Conservation (phyloP, 2,888 invertebrate species). For the Plebejus argus region DNA sequence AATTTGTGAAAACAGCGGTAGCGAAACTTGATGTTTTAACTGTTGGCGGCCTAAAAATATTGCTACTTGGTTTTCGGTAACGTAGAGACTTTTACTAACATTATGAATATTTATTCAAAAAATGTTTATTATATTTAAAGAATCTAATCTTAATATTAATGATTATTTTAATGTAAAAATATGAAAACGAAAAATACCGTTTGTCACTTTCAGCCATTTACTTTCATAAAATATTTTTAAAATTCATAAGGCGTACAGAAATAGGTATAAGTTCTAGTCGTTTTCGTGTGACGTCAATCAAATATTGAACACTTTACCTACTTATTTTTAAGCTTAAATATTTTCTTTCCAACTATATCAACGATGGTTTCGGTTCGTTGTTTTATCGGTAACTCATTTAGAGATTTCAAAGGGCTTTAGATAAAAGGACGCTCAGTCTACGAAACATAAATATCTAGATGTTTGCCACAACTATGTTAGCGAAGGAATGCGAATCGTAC, state of each 20-base stretch:
- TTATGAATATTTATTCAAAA: neutral
- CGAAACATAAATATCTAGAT: neutral
- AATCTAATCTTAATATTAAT: neutral
- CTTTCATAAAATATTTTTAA: conserved; percentile 14
- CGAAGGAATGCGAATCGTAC: neutral
- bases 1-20: neutral
- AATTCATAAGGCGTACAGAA: conserved; percentile 8
- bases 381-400: conserved; percentile 27
- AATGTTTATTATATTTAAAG: neutral
- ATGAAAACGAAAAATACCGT: neutral
- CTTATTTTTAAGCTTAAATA: conserved; percentile 13
- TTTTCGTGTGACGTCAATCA: conserved; percentile 22
- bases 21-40: neutral
- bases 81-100: neutral
- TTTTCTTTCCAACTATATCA: conserved; percentile 24
- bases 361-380: conserved; percentile 26
- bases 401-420: neutral
- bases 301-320: conserved; percentile 1
- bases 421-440: conserved; percentile 22
- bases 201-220: neutral
- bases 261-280: neutral
- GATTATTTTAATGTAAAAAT: neutral
- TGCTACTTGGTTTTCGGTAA: neutral
- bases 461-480: neutral
- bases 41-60: conserved; percentile 7